Evolutionary conservation across 1,140 invertebrate species (phyloP), one percentile per base, ranked within the genome.

Genomic region (Bombyx mandarina): DNA sequence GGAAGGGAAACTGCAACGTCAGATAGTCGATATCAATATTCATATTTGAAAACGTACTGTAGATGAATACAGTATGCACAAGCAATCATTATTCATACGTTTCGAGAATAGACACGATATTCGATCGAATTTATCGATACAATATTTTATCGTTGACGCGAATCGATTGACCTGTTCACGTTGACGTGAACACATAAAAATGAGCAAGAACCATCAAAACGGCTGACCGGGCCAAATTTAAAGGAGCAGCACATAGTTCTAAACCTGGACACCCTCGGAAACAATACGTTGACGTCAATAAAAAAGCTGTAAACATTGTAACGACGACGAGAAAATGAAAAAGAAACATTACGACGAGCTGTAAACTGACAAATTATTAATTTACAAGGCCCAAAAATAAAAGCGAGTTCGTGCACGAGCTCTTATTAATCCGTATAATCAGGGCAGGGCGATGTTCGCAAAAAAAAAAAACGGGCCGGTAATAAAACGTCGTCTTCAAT

Each of bases 331-430:
- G 26, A 59, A 66, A 67, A 67, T 67, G 61, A 67, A 70, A 70
- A 70, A 65, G 56, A 54, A 58, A 50, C 62, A 43, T 58, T 60
- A 52, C 58, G 46, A 57, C 59, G 56, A 54, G 58, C 65, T 57
- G 67, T 63, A 67, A 70, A 70, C 62, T 63, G 58, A 18, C 51
- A 59, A 65, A 61, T 67, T 70, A 70, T 70, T 70, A 65, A 70
- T 70, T 70, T 63, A 65, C 9, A 70, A 67, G 47, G 61, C 63
- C 62, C 59, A 63, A 67, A 70, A 67, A 65, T 60, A 65, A 65
- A 62, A 60, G 45, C 57, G 58, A 52, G 56, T 46, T 55, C 59
- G 56, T 52, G 58, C 65, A 43, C 51, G 26, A 46, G 55, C 57
- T 22, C 57, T 56, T 69, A 69, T 63, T 66, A 64, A 69, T 63